Base-by-base conservation (phyloP, 1,140 invertebrate species). In the Zaprionus camerounensis region DNA sequence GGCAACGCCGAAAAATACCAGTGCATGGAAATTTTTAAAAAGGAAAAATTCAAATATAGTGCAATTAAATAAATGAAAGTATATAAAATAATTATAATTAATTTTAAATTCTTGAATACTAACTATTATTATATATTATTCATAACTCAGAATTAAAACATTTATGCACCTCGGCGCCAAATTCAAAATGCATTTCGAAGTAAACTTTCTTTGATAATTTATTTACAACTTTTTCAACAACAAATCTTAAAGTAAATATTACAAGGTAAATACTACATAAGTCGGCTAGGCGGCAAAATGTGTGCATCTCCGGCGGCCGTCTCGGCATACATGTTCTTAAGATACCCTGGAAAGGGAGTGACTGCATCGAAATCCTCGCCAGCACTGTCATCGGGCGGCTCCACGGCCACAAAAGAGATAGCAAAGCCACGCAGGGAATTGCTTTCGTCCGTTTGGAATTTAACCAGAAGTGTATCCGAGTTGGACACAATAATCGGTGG, bases 391-490 rank as follows among this genome's bases (percentile, higher is more conserved):
- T 87, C 92, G 0, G 90, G 92, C 0, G 94, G 94, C 71, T 96
- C 96, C 1, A 97, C 94, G 0, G 96, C 96, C 58, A 96, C 94
- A 84, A 98, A 98, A 0, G 96, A 95, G 0, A 97, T 96, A 4
- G 97, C 97, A 86, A 99, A 99, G 2, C 98, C 98, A 93, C 98
- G 98, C 91, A 96, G 96, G 6, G 97, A 96, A 62, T 98, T 96
- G 0, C 97, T 97, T 87, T 98, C 97, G 88, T 99, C 98, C 0
- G 97, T 96, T 56, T 96, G 94, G 93, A 99, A 99, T 67, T 97
- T 94, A 9, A 99, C 94, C 20, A 99, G 92, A 0, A 99, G 92
- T 2, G 96, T 96, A 91, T 98, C 97, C 46, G 96, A 96, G 28
- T 96, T 96, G 13, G 98, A 99, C n/a, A 97, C 95, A 46, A 98